phyloP scores from a whole-genome alignment of 2,113 vertebrate species.

The Anhinga rufa region DNA sequence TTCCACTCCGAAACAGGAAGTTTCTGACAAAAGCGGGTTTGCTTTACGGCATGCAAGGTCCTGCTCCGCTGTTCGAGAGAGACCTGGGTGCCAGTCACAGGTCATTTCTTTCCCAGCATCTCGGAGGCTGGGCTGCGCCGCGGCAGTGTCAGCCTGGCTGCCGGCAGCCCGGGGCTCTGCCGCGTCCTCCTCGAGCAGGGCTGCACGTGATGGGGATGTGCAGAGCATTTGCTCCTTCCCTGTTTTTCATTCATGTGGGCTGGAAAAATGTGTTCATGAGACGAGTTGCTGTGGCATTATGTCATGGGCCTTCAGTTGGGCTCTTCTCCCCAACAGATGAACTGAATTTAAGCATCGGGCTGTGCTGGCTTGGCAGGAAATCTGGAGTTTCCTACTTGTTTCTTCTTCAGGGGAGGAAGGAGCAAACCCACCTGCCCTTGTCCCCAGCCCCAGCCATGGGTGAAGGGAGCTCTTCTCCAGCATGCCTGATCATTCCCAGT shows the following conservation, averaged over 20 bases:
- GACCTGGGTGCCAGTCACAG: slow-evolving; percentile 7
- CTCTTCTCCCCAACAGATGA: slow-evolving; percentile 55
- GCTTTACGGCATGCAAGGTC: background rate
- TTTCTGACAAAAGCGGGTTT: background rate
- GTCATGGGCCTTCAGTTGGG: slow-evolving; percentile 59
- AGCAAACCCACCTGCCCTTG: background rate
- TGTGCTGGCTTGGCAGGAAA: slow-evolving; percentile 39
- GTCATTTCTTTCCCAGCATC: slow-evolving; percentile 13
- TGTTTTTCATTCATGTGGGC: slow-evolving; percentile 71
- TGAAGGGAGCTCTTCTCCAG: background rate
- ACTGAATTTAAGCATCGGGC: slow-evolving; percentile 15
- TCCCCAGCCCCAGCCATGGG: background rate
- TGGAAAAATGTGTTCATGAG: slow-evolving; percentile 70
- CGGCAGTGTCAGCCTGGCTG: background rate
- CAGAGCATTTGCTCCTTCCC: slow-evolving; percentile 45
- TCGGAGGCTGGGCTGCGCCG: background rate
- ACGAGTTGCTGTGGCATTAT: slow-evolving; percentile 65
- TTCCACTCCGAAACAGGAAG: slow-evolving; percentile 21
- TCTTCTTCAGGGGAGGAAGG: background rate
- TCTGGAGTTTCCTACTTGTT: slow-evolving; percentile 34
- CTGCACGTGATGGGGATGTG: slow-evolving; percentile 24
- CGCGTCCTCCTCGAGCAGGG: background rate
- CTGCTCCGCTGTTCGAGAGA: rapidly evolving
- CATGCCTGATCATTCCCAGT: background rate
- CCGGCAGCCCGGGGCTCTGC: background rate